Conservation (phyloP, 1,140 invertebrate species). For the Aphaenogaster rudis region DNA sequence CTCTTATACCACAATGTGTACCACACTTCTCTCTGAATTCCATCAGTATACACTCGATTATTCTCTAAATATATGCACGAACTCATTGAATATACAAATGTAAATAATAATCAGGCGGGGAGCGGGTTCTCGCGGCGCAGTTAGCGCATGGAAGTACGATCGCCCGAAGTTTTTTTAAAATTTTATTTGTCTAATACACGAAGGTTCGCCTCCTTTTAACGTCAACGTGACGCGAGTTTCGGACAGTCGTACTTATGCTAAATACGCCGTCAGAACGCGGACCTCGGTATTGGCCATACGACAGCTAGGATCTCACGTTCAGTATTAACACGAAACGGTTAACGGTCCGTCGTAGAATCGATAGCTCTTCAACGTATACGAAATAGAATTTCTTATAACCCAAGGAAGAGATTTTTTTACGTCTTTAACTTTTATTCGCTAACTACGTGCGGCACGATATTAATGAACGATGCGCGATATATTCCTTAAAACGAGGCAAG, state of each 20-base stretch:
- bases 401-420: slow-evolving; percentile 19
- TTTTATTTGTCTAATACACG: slow-evolving; percentile 11
- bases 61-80: slow-evolving; percentile 39
- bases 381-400: slow-evolving; percentile 28
- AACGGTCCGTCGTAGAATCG: slow-evolving; percentile 18
- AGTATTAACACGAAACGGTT: neutral
- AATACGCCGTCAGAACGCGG: neutral
- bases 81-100: slow-evolving; percentile 37
- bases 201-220: slow-evolving; percentile 6
- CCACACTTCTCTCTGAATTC: slow-evolving; percentile 43
- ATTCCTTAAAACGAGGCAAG: slow-evolving; percentile 20
- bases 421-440: slow-evolving; percentile 18
- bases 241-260: neutral
- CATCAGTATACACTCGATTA: slow-evolving; percentile 23
- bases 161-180: neutral
- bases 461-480: slow-evolving; percentile 38
- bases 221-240: slow-evolving; percentile 14
- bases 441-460: slow-evolving; percentile 44
- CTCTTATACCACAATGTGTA: neutral
- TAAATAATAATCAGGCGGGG: slow-evolving; percentile 11
- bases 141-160: slow-evolving; percentile 1
- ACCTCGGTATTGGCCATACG: neutral
- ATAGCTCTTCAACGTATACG: neutral
- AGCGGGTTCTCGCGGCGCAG: neutral
- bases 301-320: slow-evolving; percentile 21